Evolutionary conservation across 2,797 vertebrate genomes (phyloP).

Genomic region (Clarias pachynema): DNA sequence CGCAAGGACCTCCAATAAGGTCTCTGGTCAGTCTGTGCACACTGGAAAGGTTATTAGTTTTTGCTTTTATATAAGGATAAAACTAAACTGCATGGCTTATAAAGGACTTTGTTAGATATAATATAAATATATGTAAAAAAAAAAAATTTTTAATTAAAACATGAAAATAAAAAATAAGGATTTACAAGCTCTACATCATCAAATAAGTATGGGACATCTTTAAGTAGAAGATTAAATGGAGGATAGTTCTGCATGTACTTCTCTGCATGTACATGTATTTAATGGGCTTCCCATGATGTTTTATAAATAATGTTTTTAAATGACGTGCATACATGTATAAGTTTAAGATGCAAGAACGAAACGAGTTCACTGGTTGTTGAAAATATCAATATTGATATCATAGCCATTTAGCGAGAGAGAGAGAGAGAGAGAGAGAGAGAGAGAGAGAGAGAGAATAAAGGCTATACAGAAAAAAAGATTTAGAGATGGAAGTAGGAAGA

Average conservation of each 20-base stretch:
- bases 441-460: conserved; percentile 8
- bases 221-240: neutral
- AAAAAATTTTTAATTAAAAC: neutral
- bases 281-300: neutral
- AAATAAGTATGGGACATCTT: neutral
- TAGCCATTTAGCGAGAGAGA: neutral
- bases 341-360: neutral
- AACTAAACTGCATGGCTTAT: neutral
- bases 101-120: neutral
- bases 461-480: neutral
- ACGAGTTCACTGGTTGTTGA: neutral
- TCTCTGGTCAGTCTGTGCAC: neutral
- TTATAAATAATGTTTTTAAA: neutral
- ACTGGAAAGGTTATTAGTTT: neutral
- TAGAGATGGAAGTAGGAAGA: neutral
- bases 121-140: neutral
- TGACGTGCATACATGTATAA: neutral
- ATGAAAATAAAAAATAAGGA: neutral
- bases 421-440: conserved; percentile 2
- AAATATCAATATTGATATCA: conserved; percentile 15
- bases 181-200: neutral
- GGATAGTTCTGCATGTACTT: neutral
- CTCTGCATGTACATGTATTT: neutral
- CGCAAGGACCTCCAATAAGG: neutral
- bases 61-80: neutral